Evolutionary conservation across 2,888 invertebrate genomes (phyloP).

Genomic region (Homarus gammarus): DNA sequence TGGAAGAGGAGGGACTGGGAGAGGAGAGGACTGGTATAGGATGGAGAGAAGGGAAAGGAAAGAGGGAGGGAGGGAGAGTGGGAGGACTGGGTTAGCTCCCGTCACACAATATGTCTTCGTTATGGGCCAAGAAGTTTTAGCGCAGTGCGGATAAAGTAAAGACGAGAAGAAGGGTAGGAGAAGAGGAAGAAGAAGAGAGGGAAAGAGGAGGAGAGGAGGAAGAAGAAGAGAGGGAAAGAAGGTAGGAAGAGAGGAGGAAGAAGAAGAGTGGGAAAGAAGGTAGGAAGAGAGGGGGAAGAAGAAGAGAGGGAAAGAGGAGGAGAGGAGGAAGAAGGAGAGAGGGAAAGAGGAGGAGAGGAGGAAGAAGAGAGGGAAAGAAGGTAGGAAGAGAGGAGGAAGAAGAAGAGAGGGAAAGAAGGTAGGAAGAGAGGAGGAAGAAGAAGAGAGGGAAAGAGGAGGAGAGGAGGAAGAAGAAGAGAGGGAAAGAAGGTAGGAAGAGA

Average conservation of each 20-base stretch:
- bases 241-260: background rate
- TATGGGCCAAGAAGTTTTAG: too few relatives aligned
- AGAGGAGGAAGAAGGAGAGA: background rate
- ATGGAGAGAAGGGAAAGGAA: too few relatives aligned
- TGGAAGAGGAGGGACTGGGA: too few relatives aligned
- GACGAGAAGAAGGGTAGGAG: too few relatives aligned
- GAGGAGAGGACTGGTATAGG: too few relatives aligned
- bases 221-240: background rate
- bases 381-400: background rate
- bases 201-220: background rate
- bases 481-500: background rate
- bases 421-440: too few relatives aligned
- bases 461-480: too few relatives aligned
- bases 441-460: too few relatives aligned
- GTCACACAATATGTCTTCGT: too few relatives aligned
- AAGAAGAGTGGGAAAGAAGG: background rate
- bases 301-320: background rate
- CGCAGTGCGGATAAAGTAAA: too few relatives aligned
- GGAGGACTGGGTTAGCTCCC: too few relatives aligned
- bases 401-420: background rate
- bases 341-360: background rate
- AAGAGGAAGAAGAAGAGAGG: background rate
- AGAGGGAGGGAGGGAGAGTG: too few relatives aligned
- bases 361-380: background rate
- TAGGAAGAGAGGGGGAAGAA: background rate